Base-by-base conservation (phyloP, 2,797 vertebrate genomes). In the Synanceia verrucosa region DNA sequence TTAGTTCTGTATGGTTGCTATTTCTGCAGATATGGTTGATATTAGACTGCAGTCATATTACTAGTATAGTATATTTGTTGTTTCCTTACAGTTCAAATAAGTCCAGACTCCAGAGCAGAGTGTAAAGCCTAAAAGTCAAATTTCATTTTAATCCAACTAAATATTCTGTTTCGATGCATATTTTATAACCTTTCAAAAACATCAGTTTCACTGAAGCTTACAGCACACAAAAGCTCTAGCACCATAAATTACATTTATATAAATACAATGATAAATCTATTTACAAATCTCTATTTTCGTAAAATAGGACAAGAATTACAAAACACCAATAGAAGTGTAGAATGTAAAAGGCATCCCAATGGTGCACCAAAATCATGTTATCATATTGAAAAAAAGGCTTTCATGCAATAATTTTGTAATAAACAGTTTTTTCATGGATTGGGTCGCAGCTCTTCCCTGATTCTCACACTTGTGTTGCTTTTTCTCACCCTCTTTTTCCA, bases 391-490 rank as follows among this genome's bases (percentile, higher is more conserved):
- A 13, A 9, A 56, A 44, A 5, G 5, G 3, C 46, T 29, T 61
- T 61, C 12, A 8, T 12, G 23, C 37, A 39, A 18, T 37, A 2
- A 19, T n/a, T n/a, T n/a, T n/a, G n/a, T 14, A 21, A 55, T 65
- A 3, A 24, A 34, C 21, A 9, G 37, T 1, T 14, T 19, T 65
- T 66, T 29, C 36, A 2, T 33, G 16, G 37, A 2, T 81, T 48
- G 19, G 3, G 24, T 43, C 9, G 1, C 56, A 53, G 59, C 26
- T 41, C 21, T 29, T 24, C 1, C 5, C 26, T 2, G 13, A 57
- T 75, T 61, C 48, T 73, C 57, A 55, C 60, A 43, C 37, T 19
- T 9, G 4, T 50, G 65, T 44, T 56, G 2, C 6, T 44, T 53
- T 73, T 51, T 56, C 34, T 8, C 26, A 3, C 23, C 33, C 2